Evolutionary conservation across 2,113 vertebrate species (phyloP), one percentile per base, ranked within the genome.

Genomic region (Podilymbus podiceps): DNA sequence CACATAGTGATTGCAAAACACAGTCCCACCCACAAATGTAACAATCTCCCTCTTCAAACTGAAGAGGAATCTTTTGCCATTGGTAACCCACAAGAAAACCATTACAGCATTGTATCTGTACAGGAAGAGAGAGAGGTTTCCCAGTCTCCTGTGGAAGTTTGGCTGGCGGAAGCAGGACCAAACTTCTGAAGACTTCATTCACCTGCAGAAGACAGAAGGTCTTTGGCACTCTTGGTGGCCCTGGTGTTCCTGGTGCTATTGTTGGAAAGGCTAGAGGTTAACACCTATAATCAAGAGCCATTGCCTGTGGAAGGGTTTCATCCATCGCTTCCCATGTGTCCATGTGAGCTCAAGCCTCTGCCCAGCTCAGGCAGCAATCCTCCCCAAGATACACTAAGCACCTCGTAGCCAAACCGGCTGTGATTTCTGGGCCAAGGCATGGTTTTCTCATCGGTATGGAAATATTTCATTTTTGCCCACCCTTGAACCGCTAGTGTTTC

Each of bases 371-470:
- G 60, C 75, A 55, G 60, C 31, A 72, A 55, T 80, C 64, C 63
- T 92, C 59, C 58, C 56, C 47, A 47, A 60, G 87, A 80, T 83
- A 75, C 23, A 82, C 69, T 52, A 86, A 44, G 42, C 62, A 95
- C 90, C 80, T 63, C 0, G 6, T 0, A 11, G 56, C 40, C 74
- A 72, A 92, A 74, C n/a, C 15, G 6, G 52, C 22, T 62, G 73
- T 88, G 83, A 78, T 83, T 85, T 87, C 83, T 56, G 30, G 60
- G 71, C 42, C 56, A 71, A 35, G 46, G 31, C 64, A 95, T 90
- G 90, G 71, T 74, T 87, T 97, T 89, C 87, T 96, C 73, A 78
- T 96, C 91, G 95, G 27, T 47, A 50, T 72, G 73, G 55, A 91
- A 81, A 91, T 27, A 35, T 88, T 97, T 93, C 40, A 6, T 94